These are phyloP conservation scores for Chrysopilus asiliformis DNA, from an alignment of 2,888 invertebrate genomes.

Conservation along the genomic window DNA sequence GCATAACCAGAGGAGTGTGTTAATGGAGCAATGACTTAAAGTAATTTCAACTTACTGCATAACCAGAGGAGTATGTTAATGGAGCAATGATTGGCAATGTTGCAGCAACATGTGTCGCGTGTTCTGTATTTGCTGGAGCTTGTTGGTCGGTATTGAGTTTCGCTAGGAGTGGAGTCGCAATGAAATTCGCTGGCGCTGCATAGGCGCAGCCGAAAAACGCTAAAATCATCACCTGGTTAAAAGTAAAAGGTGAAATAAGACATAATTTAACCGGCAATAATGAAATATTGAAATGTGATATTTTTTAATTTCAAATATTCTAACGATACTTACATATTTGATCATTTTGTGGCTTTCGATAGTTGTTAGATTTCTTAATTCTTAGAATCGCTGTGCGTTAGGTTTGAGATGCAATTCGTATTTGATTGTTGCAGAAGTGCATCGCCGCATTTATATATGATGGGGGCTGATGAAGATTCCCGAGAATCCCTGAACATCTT, in stretches of 20 bases:
- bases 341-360: no score
- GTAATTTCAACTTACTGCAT: constrained; percentile 7
- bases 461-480: no score
- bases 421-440: no score
- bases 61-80: constrained; percentile 6
- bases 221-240: constrained; percentile 2
- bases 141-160: constrained; percentile 9
- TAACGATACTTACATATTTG: constrained; percentile 5
- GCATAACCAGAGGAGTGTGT: constrained; percentile 9
- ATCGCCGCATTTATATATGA: no score
- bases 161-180: constrained; percentile 11
- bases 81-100: constrained; percentile 8
- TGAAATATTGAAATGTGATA: neutral
- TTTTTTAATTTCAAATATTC: neutral
- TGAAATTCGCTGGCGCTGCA: constrained; percentile 3
- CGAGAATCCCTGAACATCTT: no score
- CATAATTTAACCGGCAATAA: neutral
- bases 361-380: no score
- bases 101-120: constrained; percentile 12
- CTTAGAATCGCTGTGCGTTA: no score
- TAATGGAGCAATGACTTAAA: constrained; percentile 3
- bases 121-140: constrained; percentile 13
- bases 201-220: constrained; percentile 7
- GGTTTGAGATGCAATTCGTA: no score
- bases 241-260: neutral